These are phyloP conservation scores for cat (Felis catus) DNA, from an alignment of 2,113 vertebrate species.

Conservation along the genomic window DNA sequence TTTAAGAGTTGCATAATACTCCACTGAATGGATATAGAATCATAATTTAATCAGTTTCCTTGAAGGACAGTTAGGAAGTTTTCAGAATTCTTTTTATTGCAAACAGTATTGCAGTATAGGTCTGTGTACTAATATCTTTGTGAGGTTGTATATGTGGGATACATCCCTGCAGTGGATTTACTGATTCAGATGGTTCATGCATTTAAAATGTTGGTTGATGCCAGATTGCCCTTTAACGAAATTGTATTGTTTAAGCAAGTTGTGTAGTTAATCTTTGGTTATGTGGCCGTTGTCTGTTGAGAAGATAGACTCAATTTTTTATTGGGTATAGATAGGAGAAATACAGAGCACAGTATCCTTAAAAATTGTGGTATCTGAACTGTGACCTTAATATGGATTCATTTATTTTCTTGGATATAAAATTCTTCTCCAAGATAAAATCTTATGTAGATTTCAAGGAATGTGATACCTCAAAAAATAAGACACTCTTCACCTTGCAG, in stretches of 20 bases:
- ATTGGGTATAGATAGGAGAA: background rate
- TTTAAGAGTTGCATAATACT: background rate
- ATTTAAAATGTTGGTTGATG: slow-evolving; percentile 28
- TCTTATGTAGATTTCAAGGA: background rate
- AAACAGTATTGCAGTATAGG: background rate
- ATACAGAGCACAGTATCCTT: background rate
- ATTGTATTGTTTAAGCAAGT: slow-evolving; percentile 9
- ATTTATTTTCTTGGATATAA: background rate
- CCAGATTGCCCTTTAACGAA: slow-evolving; percentile 13
- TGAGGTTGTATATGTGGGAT: background rate
- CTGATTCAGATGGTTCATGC: background rate
- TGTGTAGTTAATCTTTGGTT: slow-evolving; percentile 8
- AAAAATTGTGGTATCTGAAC: background rate
- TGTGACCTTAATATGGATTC: background rate
- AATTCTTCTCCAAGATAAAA: slow-evolving; percentile 23
- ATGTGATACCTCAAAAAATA: background rate
- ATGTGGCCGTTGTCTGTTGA: background rate
- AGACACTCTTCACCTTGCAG: background rate
- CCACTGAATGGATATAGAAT: background rate
- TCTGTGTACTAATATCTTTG: background rate
- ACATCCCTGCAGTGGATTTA: background rate
- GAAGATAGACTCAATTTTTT: slow-evolving; percentile 7
- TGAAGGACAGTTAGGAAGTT: background rate
- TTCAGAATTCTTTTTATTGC: slow-evolving; percentile 6
- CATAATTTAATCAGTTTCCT: background rate